These are phyloP conservation scores for Eospalax fontanierii DNA, from an alignment of 2,797 vertebrate species.

Conservation along the genomic window DNA sequence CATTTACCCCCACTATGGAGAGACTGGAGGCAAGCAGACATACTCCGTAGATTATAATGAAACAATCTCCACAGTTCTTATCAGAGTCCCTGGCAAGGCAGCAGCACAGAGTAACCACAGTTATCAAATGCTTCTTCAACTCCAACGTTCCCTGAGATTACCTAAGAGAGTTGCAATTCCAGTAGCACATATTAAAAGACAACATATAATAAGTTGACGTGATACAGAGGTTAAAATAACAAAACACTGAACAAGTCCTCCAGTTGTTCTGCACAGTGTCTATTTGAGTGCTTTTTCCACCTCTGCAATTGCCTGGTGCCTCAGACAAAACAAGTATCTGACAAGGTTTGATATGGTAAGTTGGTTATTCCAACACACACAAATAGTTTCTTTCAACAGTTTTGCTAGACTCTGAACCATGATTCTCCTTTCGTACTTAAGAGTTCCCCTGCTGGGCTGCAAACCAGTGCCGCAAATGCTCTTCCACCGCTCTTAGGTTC, in stretches of 20 bases:
- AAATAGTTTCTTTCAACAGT: slow-evolving; percentile 18
- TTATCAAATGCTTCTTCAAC: background rate
- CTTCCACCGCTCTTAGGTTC: background rate
- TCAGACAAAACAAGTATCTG: slow-evolving; percentile 11
- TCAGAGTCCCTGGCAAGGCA: background rate
- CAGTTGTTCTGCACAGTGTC: background rate
- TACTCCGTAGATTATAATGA: slow-evolving; percentile 37
- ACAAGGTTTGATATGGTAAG: background rate
- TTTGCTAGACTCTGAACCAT: background rate
- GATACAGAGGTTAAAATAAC: slow-evolving; percentile 12
- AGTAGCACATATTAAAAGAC: slow-evolving; percentile 39
- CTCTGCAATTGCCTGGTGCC: background rate
- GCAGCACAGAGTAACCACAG: background rate
- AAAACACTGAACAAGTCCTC: background rate
- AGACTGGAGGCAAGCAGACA: background rate
- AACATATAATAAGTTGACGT: background rate
- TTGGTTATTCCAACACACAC: slow-evolving; percentile 39
- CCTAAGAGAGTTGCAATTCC: slow-evolving; percentile 55
- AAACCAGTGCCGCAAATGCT: background rate
- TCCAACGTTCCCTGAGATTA: slow-evolving; percentile 42
- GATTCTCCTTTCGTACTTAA: slow-evolving; percentile 33
- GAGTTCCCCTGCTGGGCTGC: background rate
- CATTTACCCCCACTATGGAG: background rate
- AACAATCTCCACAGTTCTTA: background rate
- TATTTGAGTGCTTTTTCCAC: background rate